Evolutionary conservation across 1,140 invertebrate species (phyloP).

Genomic region (Mizuhopecten yessoensis): DNA sequence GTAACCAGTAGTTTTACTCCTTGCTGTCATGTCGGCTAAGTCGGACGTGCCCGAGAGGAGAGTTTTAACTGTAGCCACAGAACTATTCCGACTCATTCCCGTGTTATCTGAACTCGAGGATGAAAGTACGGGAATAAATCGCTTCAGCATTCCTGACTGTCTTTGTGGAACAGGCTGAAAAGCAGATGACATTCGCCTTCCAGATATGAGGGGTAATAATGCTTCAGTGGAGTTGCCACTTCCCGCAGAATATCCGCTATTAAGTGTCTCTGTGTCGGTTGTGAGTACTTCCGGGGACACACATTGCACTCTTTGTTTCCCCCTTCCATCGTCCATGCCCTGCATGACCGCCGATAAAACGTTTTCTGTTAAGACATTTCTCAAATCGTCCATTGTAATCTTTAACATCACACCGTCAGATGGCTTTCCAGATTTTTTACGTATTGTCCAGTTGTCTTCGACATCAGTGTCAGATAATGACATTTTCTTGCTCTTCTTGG

Average conservation of each 20-base stretch:
- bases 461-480: background rate
- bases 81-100: background rate
- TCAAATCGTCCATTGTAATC: background rate
- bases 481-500: background rate
- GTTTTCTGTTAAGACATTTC: background rate
- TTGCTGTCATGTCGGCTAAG: background rate
- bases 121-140: background rate
- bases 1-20: background rate
- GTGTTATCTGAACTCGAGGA: background rate
- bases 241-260: background rate
- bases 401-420: background rate
- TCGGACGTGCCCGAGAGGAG: background rate
- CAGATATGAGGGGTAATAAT: background rate
- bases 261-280: background rate
- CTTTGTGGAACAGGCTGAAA: conserved; percentile 5
- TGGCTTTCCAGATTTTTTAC: background rate
- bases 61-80: background rate
- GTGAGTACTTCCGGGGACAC: background rate
- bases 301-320: background rate
- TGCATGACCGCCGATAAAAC: background rate
- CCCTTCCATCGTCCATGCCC: background rate
- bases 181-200: conserved; percentile 10
- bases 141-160: background rate
- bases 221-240: background rate
- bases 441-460: background rate